Base-by-base conservation (phyloP, 2,888 invertebrate species). In the Nesidiocoris tenuis region DNA sequence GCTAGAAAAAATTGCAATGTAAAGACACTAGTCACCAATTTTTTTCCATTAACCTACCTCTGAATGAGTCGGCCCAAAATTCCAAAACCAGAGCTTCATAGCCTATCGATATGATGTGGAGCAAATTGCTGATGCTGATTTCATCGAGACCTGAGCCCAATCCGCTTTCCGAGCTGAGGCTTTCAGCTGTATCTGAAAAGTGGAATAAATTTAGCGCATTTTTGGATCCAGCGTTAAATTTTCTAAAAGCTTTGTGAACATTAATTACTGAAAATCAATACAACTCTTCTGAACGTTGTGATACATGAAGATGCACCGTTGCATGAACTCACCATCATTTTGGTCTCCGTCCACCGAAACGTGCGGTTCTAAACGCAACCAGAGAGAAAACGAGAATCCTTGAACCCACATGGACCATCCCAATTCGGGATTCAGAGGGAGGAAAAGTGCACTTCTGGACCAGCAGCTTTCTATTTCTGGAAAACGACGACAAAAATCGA, bases 71-170 rank as follows among this genome's bases (percentile, higher is more conserved):
- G 24, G 87, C 83, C 89, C 89, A 90, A 77, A 86, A 83, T 82
- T 90, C 90, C 77, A 90, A 82, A 80, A 88, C 85, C 76, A 90
- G 84, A 74, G 87, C 86, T 81, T 89, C 89, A 81, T 88, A 88
- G 0, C 89, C 90, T 61, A 89, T 82, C 0, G 89, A 89, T 79
- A 89, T 81, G 70, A 89, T 83, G 81, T 90, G 90, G 78, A 87
- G 83, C 56, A 81, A 74, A 55, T 78, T 76, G 22, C 77, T 76
- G 25, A 79, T 61, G 66, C 72, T 75, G 65, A 78, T 78, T 66
- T 78, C 78, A 56, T 78, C 78, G 18, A 78, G 61, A 1, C 76
- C 78, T 39, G 78, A 76, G 25, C 78, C 76, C 22, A 64, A 54
- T 5, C 78, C 78, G 56, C 75, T 78, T 17, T 79, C 78, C n/a